Conservation (phyloP, 1,140 invertebrate genomes). For the Gonatopus flavifemur region DNA sequence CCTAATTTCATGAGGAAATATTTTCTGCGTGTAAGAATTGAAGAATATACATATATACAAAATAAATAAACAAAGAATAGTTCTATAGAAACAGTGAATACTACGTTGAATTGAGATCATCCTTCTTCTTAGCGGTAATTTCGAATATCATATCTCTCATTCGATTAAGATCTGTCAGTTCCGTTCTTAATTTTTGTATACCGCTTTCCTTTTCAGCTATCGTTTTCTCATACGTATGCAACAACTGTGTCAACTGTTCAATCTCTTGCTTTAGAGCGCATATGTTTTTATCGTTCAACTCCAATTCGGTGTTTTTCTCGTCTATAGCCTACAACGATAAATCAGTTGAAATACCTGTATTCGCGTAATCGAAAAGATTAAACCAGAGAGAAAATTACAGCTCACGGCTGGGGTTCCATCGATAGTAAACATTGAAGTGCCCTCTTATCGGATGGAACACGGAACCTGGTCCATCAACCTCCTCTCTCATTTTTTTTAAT, state of each 20-base stretch:
- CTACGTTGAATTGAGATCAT: constrained; percentile 29
- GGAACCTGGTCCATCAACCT: too few relatives aligned
- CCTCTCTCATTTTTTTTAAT: too few relatives aligned
- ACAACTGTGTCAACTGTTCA: constrained; percentile 33
- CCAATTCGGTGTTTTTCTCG: constrained; percentile 34
- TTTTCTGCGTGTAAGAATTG: too few relatives aligned
- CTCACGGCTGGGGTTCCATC: too few relatives aligned
- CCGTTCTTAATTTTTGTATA: constrained; percentile 32
- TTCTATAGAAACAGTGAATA: not conserved
- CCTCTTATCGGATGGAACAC: too few relatives aligned
- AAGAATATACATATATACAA: too few relatives aligned
- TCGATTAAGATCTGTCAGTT: constrained; percentile 41
- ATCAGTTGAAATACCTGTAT: constrained; percentile 2
- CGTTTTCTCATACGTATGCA: constrained; percentile 31
- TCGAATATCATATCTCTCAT: constrained; percentile 51
- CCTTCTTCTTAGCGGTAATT: constrained; percentile 46
- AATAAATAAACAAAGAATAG: too few relatives aligned
- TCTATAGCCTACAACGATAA: constrained; percentile 41
- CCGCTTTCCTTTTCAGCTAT: constrained; percentile 40
- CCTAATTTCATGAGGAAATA: too few relatives aligned
- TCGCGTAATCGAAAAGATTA: not conserved
- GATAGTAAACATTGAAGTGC: too few relatives aligned
- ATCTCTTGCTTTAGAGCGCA: constrained; percentile 40
- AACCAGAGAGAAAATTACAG: not conserved
- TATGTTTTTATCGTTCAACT: constrained; percentile 31